Conservation (phyloP, 1,140 invertebrate genomes). For the Lepidotrigona ventralis region DNA sequence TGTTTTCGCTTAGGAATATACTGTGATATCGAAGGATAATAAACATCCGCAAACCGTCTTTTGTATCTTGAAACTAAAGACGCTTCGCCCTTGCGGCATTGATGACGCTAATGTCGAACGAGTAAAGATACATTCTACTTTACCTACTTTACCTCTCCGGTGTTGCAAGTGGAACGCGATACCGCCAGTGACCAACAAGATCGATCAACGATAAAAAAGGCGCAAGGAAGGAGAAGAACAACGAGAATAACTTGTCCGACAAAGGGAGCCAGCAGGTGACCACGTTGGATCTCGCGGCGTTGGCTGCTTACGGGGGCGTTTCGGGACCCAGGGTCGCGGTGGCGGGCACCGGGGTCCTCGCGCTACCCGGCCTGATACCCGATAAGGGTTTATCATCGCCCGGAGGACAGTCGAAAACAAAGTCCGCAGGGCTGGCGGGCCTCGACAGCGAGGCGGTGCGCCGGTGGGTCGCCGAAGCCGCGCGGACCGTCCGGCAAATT, state of each 20-base stretch:
- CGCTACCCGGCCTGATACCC: constrained; percentile 76
- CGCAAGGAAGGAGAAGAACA: not conserved
- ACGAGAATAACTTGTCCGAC: constrained; percentile 5
- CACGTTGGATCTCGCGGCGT: constrained; percentile 77
- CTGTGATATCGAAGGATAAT: constrained; percentile 43
- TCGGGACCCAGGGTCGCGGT: constrained; percentile 76
- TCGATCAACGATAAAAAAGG: not conserved
- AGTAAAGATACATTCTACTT: not conserved
- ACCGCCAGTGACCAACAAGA: not conserved
- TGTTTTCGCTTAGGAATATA: constrained; percentile 27
- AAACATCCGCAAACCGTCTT: not conserved
- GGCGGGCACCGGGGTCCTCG: constrained; percentile 79
- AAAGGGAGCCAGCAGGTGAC: constrained; percentile 46
- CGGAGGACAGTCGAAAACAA: constrained; percentile 71
- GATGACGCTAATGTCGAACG: not conserved
- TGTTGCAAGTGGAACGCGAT: not conserved
- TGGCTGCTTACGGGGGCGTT: constrained; percentile 73
- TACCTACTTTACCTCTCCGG: no score
- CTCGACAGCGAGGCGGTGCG: constrained; percentile 79
- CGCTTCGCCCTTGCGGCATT: not conserved
- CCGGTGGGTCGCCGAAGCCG: constrained; percentile 78
- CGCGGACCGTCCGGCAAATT: constrained; percentile 76
- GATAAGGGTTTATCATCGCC: constrained; percentile 75
- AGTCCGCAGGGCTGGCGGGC: constrained; percentile 79
- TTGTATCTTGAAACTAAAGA: not conserved